Percentiles rank a stretch among this genome's conserved stretches.
Conservation (phyloP, 1,140 invertebrate species). For the Aphelenchoides fujianensis region DNA sequence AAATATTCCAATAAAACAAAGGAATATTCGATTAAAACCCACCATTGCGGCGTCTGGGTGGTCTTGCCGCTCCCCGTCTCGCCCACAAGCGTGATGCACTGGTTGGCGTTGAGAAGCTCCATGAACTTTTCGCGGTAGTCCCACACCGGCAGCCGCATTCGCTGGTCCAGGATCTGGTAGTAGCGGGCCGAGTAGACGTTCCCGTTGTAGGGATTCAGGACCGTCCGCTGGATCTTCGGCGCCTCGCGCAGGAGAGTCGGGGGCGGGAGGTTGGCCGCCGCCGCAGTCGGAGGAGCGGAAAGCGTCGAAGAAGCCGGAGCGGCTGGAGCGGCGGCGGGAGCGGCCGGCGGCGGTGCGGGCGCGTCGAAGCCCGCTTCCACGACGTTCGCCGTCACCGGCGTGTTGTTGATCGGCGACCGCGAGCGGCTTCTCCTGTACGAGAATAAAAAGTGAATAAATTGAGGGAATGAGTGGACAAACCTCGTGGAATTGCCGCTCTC, state of each 20-base stretch:
- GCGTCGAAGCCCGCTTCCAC: conserved; percentile 12
- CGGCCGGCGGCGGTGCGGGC: background rate
- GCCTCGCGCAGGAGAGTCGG: background rate
- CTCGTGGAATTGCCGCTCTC: background rate
- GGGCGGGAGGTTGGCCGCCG: background rate
- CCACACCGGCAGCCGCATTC: conserved; percentile 89
- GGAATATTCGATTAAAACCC: too few relatives aligned
- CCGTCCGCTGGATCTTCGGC: conserved; percentile 9
- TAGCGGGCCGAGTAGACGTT: conserved; percentile 56
- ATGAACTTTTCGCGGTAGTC: conserved; percentile 95
- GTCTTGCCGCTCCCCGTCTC: conserved; percentile 97
- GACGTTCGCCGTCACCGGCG: conserved; percentile 2
- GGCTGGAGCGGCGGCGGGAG: background rate
- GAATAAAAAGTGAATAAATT: background rate
- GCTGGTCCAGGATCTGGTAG: conserved; percentile 72
- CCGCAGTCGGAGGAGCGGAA: background rate
- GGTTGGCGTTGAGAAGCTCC: conserved; percentile 80
- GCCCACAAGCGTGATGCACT: conserved; percentile 83
- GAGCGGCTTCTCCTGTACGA: background rate
- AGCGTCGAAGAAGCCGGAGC: background rate
- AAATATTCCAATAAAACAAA: too few relatives aligned
- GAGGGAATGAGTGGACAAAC: background rate
- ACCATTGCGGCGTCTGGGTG: conserved; percentile 79
- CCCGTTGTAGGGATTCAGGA: conserved; percentile 38
- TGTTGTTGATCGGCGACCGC: conserved; percentile 17